Evolutionary conservation across 2,113 vertebrate species (phyloP).

Genomic region (Carassius gibelio): DNA sequence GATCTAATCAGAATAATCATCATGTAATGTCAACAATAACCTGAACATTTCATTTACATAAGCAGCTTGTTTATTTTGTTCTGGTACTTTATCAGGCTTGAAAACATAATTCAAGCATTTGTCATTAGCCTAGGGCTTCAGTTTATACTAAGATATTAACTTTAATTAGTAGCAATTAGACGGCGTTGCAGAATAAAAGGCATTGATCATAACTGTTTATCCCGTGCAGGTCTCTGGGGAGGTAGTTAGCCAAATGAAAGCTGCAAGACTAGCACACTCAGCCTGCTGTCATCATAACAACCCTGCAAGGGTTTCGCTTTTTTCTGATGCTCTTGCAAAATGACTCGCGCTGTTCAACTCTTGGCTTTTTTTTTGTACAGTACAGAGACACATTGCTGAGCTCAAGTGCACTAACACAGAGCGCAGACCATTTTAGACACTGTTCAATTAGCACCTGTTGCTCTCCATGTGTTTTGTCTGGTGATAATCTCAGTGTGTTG

Average conservation of each 20-base stretch:
- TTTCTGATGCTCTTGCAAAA: constrained; percentile 26
- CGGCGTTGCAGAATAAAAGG: constrained; percentile 18
- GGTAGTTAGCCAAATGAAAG: constrained; percentile 37
- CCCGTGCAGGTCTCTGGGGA: not conserved
- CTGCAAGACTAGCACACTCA: constrained; percentile 16
- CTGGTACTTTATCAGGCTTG: not conserved
- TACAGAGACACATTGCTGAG: not conserved
- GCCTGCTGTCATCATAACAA: constrained; percentile 28
- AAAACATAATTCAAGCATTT: constrained; percentile 22
- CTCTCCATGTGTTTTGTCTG: constrained; percentile 17
- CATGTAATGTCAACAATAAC: constrained; percentile 4
- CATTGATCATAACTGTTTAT: constrained; percentile 18
- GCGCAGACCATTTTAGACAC: constrained; percentile 1
- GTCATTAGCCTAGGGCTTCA: constrained; percentile 13
- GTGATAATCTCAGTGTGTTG: not conserved
- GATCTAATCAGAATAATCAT: constrained; percentile 19
- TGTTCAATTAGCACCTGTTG: not conserved
- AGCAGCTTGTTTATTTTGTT: constrained; percentile 28
- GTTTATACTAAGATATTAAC: constrained; percentile 41
- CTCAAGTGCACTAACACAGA: not conserved
- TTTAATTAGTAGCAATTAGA: constrained; percentile 42
- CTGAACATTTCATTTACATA: constrained; percentile 11
- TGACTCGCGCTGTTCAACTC: not conserved
- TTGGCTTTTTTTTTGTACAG: not conserved
- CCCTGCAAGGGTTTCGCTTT: constrained; percentile 17